Conservation (phyloP, 2,113 vertebrate genomes). For the Stigmatopora nigra region DNA sequence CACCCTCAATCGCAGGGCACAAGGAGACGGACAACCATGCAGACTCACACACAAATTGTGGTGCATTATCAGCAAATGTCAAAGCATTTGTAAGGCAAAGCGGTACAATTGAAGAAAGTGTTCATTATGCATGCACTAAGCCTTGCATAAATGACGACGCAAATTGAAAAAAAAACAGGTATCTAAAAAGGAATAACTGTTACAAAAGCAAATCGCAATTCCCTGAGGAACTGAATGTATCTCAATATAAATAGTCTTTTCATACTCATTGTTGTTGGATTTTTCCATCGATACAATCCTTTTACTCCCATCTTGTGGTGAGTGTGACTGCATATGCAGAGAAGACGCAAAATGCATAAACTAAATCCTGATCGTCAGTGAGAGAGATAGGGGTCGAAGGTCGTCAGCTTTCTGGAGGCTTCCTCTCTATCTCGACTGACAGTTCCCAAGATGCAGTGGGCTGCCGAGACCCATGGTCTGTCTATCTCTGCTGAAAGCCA, state of each 20-base stretch:
- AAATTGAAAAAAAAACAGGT: conserved; percentile 44
- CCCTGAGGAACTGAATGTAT: too few relatives aligned
- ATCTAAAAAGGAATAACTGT: conserved; percentile 16
- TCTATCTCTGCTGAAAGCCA: conserved; percentile 40
- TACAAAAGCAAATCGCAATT: neutral
- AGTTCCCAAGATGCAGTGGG: conserved; percentile 54
- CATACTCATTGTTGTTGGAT: neutral
- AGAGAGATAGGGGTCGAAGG: conserved; percentile 49
- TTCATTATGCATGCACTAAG: conserved; percentile 42
- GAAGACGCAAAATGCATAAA: conserved; percentile 48
- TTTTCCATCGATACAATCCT: neutral
- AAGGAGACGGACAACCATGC: too few relatives aligned
- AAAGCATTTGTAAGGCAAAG: conserved; percentile 27
- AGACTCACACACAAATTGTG: too few relatives aligned
- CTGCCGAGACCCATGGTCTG: conserved; percentile 22
- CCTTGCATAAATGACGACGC: conserved; percentile 41
- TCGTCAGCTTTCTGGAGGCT: conserved; percentile 41
- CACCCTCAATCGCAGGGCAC: too few relatives aligned
- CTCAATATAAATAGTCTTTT: too few relatives aligned
- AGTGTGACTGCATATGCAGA: conserved; percentile 9
- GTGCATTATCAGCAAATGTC: conserved; percentile 10
- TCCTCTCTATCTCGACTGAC: conserved; percentile 55
- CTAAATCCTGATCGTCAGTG: conserved; percentile 55
- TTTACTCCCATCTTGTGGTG: conserved; percentile 12
- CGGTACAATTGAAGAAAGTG: conserved; percentile 9